Evolutionary conservation across 1,140 invertebrate species (phyloP), one percentile per base, ranked within the genome.

Genomic region (Hylaeus volcanicus): DNA sequence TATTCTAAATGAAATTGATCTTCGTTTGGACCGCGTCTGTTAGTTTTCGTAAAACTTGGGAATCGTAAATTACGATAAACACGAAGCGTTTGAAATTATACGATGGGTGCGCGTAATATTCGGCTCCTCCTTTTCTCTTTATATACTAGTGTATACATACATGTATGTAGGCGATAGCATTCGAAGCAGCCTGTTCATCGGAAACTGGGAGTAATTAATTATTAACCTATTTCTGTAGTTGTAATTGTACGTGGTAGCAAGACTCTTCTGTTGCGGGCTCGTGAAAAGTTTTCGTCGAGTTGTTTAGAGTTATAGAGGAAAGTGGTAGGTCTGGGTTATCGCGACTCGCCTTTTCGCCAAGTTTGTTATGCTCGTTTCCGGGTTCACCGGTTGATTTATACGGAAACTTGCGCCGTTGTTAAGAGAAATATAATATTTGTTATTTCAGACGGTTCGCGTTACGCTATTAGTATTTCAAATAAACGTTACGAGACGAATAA

Each of bases 171-270:
- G 39, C 8, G 37, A 60, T 45, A 26, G 14, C 26, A 9, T 75
- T 53, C 39, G 39, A 26, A 26, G n/a, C 39, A 4, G 15, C 8
- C 45, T 51, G 65, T 68, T 51, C 9, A 11, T 14, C 15, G n/a
- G 45, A 37, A 68, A 68, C n/a, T 75, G 61, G 41, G 48, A 75
- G 53, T 66, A 75, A 75, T 75, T 75, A 75, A 53, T 75, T 75
- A 75, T 75, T 75, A 75, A 43, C 73, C 73, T 12, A 8, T 51
- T 66, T 64, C 48, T 41, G 63, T 41, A 12, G 12, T 51, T 68
- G n/a, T 51, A 66, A 65, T 55, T 45, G 39, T 43, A 26, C 12
- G 11, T 26, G 15, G 39, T 26, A 58, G 5, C 3, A 12, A 43
- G 15, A 37, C 11, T 12, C 12, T 66, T 2, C 6, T 56, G n/a